Percentiles rank a stretch among this genome's conserved stretches.
phyloP scores from a whole-genome alignment of 2,888 invertebrate species.

The Oscheius sp. region DNA sequence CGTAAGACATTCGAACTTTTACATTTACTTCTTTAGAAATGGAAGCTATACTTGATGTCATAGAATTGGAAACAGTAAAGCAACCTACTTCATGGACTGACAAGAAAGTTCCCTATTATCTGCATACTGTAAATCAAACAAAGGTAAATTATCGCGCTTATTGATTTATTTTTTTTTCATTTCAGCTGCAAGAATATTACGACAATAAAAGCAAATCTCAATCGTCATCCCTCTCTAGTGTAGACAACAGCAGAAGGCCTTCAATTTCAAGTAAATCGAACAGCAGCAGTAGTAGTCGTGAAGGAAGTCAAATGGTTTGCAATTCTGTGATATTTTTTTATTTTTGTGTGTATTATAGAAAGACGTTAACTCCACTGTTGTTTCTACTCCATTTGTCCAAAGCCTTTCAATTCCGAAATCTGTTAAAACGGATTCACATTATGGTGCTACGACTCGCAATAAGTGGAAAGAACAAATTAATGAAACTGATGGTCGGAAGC shows the following conservation, averaged over 20 bases:
- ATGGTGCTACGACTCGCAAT: slow-evolving; percentile 79
- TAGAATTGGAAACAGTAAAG: slow-evolving; percentile 91
- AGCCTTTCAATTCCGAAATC: not conserved
- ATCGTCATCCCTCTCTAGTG: slow-evolving; percentile 37
- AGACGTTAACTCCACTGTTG: too few species aligned
- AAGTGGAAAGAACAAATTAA: slow-evolving; percentile 82
- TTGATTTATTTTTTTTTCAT: too few species aligned
- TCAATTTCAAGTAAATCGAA: slow-evolving; percentile 31
- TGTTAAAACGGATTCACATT: not conserved
- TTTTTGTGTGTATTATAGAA: not conserved
- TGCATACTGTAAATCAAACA: slow-evolving; percentile 96
- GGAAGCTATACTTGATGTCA: slow-evolving; percentile 89
- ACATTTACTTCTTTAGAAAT: not conserved
- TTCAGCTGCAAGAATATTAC: slow-evolving; percentile 55
- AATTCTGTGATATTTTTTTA: too few species aligned
- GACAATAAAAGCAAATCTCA: slow-evolving; percentile 18
- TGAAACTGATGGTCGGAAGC: slow-evolving; percentile 47
- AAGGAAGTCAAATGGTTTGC: slow-evolving; percentile 29
- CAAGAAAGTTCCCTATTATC: slow-evolving; percentile 96
- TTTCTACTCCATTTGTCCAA: not conserved
- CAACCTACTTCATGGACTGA: slow-evolving; percentile 99
- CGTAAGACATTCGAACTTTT: too few species aligned
- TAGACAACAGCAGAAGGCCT: slow-evolving; percentile 17
- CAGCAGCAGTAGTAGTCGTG: slow-evolving; percentile 27
- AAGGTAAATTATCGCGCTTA: slow-evolving; percentile 78